Percentiles rank a stretch among this genome's conserved stretches.
Conservation (phyloP, 92 coral and sea anemone species). For the Epizoanthus scotinus region DNA sequence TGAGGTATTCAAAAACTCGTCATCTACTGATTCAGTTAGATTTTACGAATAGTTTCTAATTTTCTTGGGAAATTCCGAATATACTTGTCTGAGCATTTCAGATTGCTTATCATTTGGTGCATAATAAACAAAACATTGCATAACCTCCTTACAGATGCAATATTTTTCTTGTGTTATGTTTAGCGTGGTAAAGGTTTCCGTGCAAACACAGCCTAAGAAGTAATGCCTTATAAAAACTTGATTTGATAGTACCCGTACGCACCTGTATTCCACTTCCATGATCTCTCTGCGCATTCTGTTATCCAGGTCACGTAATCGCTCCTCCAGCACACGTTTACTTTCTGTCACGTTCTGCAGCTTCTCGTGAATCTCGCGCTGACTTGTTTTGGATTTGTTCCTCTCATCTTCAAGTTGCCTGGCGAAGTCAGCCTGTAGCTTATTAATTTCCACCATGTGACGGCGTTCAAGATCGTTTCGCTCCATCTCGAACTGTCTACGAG, state of each 20-base stretch:
- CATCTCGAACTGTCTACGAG: slow-evolving; percentile 37
- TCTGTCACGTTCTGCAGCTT: slow-evolving; percentile 22
- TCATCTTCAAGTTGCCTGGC: slow-evolving; percentile 37
- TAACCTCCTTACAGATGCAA: too few species aligned
- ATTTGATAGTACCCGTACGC: not conserved
- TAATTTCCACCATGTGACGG: slow-evolving; percentile 36
- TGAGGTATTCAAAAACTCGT: too few species aligned
- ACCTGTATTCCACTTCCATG: slow-evolving; percentile 32
- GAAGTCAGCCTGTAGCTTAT: slow-evolving; percentile 31
- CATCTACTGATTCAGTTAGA: too few species aligned
- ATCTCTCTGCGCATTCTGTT: slow-evolving; percentile 25
- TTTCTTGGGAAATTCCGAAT: too few species aligned
- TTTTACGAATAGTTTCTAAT: too few species aligned
- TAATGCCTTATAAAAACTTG: too few species aligned
- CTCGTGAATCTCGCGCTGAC: slow-evolving; percentile 23
- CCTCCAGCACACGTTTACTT: slow-evolving; percentile 31
- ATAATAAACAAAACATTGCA: too few species aligned
- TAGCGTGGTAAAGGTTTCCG: too few species aligned
- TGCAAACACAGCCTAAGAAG: too few species aligned
- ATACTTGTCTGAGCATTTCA: too few species aligned
- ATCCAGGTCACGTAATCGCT: slow-evolving; percentile 29
- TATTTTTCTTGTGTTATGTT: too few species aligned
- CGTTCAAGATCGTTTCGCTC: slow-evolving; percentile 37
- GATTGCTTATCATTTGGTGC: too few species aligned
- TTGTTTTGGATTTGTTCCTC: slow-evolving; percentile 26